phyloP scores from a whole-genome alignment of 2,113 vertebrate genomes.

The Bubalus kerabau region DNA sequence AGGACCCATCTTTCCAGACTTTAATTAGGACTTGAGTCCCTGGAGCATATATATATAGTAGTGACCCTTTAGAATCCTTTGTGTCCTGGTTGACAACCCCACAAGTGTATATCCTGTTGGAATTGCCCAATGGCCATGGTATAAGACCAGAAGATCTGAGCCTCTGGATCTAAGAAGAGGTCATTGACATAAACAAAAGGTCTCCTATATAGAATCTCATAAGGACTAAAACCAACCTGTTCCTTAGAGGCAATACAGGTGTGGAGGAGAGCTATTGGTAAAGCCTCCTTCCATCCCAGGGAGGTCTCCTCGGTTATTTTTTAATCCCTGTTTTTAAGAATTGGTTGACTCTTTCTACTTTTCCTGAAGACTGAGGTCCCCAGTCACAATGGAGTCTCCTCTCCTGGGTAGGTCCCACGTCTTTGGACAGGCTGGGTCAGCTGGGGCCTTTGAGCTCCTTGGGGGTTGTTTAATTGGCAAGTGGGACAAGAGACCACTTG shows the following conservation, averaged over 20 bases:
- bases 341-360: neutral
- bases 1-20: neutral
- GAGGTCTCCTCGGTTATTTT: neutral
- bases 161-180: neutral
- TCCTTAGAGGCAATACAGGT: neutral
- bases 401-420: neutral
- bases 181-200: neutral
- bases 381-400: neutral
- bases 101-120: neutral
- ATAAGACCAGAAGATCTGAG: neutral
- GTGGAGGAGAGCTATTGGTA: accelerated
- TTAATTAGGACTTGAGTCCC: neutral
- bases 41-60: neutral
- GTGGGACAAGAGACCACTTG: neutral
- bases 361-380: neutral
- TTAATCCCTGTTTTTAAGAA: neutral
- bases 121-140: neutral
- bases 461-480: neutral
- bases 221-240: neutral
- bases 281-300: neutral
- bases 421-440: accelerated
- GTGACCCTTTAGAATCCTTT: neutral
- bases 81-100: neutral
- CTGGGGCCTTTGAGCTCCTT: neutral
- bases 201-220: neutral